Conservation (phyloP, 2,888 invertebrate species). For the Hypomecis punctinalis region DNA sequence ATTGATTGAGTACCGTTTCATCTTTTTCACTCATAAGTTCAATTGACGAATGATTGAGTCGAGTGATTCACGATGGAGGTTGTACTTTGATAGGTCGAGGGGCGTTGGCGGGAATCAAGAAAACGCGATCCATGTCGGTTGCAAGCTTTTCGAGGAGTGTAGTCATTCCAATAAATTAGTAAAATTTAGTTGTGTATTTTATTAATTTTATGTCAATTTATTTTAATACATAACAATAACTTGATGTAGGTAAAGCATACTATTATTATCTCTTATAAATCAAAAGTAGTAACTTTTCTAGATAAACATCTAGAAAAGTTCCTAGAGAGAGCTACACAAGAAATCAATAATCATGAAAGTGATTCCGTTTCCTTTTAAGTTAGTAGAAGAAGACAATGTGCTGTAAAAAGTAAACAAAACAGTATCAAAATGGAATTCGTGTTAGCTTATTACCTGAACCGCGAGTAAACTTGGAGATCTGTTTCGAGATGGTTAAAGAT, state of each 20-base stretch:
- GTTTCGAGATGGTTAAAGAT: constrained; percentile 57
- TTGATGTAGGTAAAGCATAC: no score
- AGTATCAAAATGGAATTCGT: constrained; percentile 12
- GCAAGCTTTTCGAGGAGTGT: background rate
- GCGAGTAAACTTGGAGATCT: constrained; percentile 47
- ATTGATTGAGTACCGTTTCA: constrained; percentile 55
- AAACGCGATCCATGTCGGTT: constrained; percentile 39
- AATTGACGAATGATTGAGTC: constrained; percentile 80
- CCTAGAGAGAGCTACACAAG: no score
- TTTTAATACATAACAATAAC: background rate
- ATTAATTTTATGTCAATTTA: background rate
- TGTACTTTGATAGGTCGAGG: constrained; percentile 59
- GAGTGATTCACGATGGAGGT: constrained; percentile 63
- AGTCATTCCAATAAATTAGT: no score
- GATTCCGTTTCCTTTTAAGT: no score
- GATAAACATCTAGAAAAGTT: no score
- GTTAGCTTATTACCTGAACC: constrained; percentile 42
- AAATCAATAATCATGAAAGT: no score
- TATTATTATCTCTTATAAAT: no score
- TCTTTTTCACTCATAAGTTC: constrained; percentile 68
- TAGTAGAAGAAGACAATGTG: no score
- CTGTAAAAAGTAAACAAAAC: no score
- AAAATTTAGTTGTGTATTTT: background rate
- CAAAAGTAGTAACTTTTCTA: no score
- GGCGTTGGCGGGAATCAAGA: constrained; percentile 47